Conservation (phyloP, 2,888 invertebrate species). For the Hirtodrosophila confusa region DNA sequence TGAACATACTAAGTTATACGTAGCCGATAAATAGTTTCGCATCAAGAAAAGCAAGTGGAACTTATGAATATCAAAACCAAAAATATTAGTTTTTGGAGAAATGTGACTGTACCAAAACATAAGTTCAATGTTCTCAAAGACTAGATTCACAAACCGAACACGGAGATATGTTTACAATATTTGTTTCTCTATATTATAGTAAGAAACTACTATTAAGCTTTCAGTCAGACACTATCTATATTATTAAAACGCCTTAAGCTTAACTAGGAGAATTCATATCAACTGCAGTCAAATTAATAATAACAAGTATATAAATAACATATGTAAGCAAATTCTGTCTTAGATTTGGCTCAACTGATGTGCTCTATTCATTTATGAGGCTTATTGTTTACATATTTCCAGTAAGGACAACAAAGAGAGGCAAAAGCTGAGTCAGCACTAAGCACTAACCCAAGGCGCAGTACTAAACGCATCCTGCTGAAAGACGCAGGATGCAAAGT, state of each 20-base stretch:
- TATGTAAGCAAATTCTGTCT: slow-evolving; percentile 11
- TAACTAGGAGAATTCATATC: background rate
- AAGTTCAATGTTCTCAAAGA: no score
- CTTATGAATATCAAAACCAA: no score
- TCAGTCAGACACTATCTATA: no score
- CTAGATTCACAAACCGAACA: no score
- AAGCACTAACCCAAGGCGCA: slow-evolving; percentile 7
- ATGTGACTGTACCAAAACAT: no score
- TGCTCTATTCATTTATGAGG: slow-evolving; percentile 50
- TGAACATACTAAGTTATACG: no score
- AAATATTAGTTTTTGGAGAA: no score
- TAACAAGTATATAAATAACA: slow-evolving; percentile 7
- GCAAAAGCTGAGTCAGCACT: slow-evolving; percentile 39
- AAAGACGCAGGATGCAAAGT: slow-evolving; percentile 76
- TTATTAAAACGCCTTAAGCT: background rate
- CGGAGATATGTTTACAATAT: no score
- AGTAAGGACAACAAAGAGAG: slow-evolving; percentile 17
- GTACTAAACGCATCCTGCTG: slow-evolving; percentile 69
- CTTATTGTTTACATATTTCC: slow-evolving; percentile 61
- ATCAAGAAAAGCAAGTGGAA: no score
- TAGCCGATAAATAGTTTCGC: no score
- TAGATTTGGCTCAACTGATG: slow-evolving; percentile 42
- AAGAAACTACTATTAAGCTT: no score
- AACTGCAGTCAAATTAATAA: background rate
- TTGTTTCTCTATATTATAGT: no score